Evolutionary conservation across 2,797 vertebrate species (phyloP), one percentile per base, ranked within the genome.

Genomic region (Semotilus atromaculatus): DNA sequence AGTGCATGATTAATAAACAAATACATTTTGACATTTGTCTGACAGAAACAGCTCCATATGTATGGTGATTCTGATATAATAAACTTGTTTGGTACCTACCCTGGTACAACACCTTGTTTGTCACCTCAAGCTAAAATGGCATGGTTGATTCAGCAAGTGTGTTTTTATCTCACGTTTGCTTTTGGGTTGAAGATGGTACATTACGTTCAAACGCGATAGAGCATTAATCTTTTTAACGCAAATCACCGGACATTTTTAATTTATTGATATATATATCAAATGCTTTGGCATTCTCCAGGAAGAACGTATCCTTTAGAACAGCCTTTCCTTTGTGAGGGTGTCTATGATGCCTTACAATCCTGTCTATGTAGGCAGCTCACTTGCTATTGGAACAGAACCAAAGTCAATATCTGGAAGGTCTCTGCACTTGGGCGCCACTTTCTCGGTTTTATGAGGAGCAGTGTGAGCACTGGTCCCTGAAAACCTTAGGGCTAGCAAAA

Each of bases 341-440:
- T 23, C 31, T 76, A 5, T 40, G 11, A 38, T 43, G 16, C 75
- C 4, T 60, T 19, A 62, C 58, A 78, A 11, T 45, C n/a, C 58
- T 64, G 13, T 29, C 3, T 51, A 19, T 18, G 31, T 40, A 38
- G 74, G 18, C 29, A 38, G 40, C 68, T 79, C 81, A 81, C 16
- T 43, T 7, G 38, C 19, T 23, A 26, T 45, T 60, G 26, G 55
- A 73, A 84, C 75, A 67, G 73, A 40, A 81, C 79, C 64, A 58
- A 53, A 70, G 80, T 92, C 90, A 82, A 89, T 91, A 87, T 82
- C 70, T 48, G 81, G 88, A 87, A 77, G 72, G 70, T 64, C 60
- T 55, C 66, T 87, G 85, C 75, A 86, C 67, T 80, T 86, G 71
- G 38, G 71, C 23, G 67, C 83, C 64, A 70, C 76, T 34, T 34